Evolutionary conservation across 1,140 invertebrate species (phyloP).

Genomic region (Amyelois transitella): DNA sequence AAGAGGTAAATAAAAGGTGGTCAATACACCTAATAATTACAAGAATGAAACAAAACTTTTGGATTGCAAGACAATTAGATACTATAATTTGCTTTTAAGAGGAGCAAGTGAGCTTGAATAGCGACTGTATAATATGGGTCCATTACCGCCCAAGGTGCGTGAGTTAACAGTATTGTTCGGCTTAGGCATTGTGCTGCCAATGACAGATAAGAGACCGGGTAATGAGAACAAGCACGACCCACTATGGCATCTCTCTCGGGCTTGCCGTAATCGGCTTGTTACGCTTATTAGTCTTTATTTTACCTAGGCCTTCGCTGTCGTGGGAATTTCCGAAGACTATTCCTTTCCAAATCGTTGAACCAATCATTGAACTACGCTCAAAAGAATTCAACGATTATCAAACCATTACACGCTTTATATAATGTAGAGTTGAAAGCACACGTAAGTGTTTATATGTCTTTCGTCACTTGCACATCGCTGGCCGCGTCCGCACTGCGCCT

Average conservation of each 20-base stretch:
- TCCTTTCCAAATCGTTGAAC: too few species aligned
- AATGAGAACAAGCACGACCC: conserved; percentile 41
- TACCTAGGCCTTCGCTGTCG: neutral
- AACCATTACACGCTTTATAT: neutral
- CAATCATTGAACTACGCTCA: neutral
- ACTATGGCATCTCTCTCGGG: conserved; percentile 35
- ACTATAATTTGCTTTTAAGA: neutral
- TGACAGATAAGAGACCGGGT: conserved; percentile 59
- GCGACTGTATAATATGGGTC: conserved; percentile 3
- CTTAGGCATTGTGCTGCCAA: conserved; percentile 53
- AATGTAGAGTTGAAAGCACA: neutral
- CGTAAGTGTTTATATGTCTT: conserved; percentile 13
- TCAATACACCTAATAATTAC: neutral
- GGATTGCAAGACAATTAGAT: neutral
- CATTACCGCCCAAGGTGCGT: conserved; percentile 32
- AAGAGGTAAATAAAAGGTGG: neutral
- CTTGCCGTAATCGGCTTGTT: neutral
- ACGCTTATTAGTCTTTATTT: conserved; percentile 4
- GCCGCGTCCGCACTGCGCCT: conserved; percentile 23
- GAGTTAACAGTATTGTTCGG: conserved; percentile 44
- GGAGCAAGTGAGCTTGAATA: conserved; percentile 8
- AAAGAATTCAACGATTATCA: neutral
- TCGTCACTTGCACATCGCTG: conserved; percentile 45
- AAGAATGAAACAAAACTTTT: neutral
- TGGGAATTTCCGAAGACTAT: too few species aligned